Evolutionary conservation across 1,140 invertebrate species (phyloP).

Genomic region (Trichonephila clavipes): DNA sequence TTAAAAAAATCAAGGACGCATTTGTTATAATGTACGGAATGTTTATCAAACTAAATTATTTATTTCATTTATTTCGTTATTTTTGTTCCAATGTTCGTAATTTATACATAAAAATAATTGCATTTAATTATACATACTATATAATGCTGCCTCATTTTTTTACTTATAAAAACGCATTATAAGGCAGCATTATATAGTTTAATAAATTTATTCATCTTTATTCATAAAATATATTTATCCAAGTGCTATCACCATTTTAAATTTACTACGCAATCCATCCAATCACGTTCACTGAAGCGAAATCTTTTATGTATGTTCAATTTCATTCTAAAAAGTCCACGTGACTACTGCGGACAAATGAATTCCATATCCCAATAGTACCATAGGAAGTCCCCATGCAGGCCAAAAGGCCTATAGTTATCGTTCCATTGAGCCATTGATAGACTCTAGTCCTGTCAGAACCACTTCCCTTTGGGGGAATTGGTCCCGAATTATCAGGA

Average conservation of each 20-base stretch:
- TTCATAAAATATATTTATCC: too few species aligned
- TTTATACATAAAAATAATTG: too few species aligned
- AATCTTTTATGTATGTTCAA: not conserved
- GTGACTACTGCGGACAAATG: not conserved
- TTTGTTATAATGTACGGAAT: too few species aligned
- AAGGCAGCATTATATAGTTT: too few species aligned
- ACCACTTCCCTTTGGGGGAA: not conserved
- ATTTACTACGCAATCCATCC: not conserved
- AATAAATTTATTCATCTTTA: too few species aligned
- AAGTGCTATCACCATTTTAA: not conserved
- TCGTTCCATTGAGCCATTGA: conserved; percentile 33
- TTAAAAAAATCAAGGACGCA: too few species aligned
- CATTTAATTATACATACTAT: too few species aligned
- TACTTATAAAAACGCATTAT: too few species aligned
- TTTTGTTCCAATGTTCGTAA: too few species aligned
- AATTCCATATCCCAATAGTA: not conserved
- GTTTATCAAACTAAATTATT: too few species aligned
- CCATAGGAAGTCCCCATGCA: not conserved
- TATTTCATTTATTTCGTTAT: too few species aligned
- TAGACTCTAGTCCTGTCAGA: conserved; percentile 36
- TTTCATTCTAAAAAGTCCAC: not conserved
- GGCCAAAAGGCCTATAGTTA: conserved; percentile 26
- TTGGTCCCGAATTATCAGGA: conserved; percentile 36
- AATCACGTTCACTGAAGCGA: not conserved
- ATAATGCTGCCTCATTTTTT: too few species aligned